Evolutionary conservation across 1,140 invertebrate genomes (phyloP), one percentile per base, ranked within the genome.

Genomic region (Temnothorax nylanderi): DNA sequence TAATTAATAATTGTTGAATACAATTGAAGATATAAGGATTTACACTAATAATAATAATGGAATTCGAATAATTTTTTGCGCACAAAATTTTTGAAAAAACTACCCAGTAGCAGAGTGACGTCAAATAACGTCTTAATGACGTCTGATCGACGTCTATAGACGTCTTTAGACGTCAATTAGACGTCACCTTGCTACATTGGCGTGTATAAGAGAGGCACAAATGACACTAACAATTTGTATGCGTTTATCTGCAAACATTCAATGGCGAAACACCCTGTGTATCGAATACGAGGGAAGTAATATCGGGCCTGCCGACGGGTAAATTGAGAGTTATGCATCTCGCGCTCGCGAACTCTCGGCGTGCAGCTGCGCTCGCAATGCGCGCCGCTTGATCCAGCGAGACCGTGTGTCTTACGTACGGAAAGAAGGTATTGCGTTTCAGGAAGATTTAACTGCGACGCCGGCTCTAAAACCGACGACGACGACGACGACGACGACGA

Each of bases 311-410:
- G 76, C 75, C 44, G 72, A 78, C 78, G 88, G 72, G 80, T 71
- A 88, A 90, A 90, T 90, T 90, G 89, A 90, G 88, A 90, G 86
- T 90, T 90, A 90, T 90, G 89, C 75, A 90, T 85, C 89, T 90
- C 62, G 41, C 76, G 85, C 76, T 87, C 54, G 74, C 81, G 75
- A 65, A 85, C 58, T 51, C 49, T 62, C 67, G 34, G 49, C 62
- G 72, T 77, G 85, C 65, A 71, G 32, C 51, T 85, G 71, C 60
- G 81, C 67, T 80, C 44, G 78, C 78, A 69, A 87, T 89, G 87
- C 85, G 67, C 51, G 58, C 82, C 85, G 88, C 67, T 58, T 69
- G 89, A 90, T 89, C 88, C 74, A 60, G 47, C 56, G 51, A 77
- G 51, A 49, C 37, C 88, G 65, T 90, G 75, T 56, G 58, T 90